phyloP scores from a whole-genome alignment of 2,888 invertebrate genomes.

The Candidula unifasciata region DNA sequence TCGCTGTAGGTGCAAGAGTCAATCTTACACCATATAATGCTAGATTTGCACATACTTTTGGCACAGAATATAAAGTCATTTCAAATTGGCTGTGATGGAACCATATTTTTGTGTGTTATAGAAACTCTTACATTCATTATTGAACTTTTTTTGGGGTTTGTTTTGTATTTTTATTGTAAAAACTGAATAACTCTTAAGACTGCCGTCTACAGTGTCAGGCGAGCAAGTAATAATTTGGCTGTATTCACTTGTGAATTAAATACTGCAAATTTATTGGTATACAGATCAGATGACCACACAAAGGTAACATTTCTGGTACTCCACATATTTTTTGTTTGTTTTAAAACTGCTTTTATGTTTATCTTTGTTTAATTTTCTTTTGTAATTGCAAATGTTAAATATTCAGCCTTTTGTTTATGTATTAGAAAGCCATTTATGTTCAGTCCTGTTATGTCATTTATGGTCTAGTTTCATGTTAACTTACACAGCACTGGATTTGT shows the following conservation, averaged over 20 bases:
- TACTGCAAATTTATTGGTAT: not conserved
- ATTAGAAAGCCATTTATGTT: not conserved
- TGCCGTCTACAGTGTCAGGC: not conserved
- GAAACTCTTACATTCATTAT: not conserved
- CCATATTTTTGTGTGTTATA: conserved; percentile 17
- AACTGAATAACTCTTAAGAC: not conserved
- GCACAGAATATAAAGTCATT: conserved; percentile 31
- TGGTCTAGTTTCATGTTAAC: not conserved
- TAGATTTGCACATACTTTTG: not conserved
- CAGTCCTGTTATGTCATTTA: not conserved
- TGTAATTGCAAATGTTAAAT: too few relatives aligned
- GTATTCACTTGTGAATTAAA: not conserved
- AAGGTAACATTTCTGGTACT: not conserved
- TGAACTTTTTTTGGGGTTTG: too few relatives aligned
- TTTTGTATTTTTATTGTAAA: not conserved
- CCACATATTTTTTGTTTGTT: not conserved
- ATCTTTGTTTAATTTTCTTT: too few relatives aligned
- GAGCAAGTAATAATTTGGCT: not conserved
- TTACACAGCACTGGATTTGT: not conserved
- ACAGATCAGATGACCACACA: not conserved
- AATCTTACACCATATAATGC: conserved; percentile 17
- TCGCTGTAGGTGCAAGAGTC: not conserved
- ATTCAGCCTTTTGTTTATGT: not conserved
- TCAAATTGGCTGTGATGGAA: conserved; percentile 47
- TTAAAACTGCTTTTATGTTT: not conserved